Evolutionary conservation across 2,888 invertebrate genomes (phyloP).

Genomic region (Eueremaeus valkanovi): DNA sequence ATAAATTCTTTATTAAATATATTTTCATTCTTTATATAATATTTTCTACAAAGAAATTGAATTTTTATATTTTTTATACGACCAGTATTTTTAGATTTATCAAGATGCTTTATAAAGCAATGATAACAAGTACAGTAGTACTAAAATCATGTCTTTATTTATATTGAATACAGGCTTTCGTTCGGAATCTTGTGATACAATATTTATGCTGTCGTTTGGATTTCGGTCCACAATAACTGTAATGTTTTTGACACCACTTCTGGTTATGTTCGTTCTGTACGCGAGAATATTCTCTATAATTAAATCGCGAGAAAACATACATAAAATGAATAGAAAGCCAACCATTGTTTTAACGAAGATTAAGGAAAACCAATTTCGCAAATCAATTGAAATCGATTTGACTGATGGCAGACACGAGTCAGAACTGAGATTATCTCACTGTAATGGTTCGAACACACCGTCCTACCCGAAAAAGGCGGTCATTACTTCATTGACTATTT

Average conservation of each 20-base stretch:
- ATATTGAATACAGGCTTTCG: constrained; percentile 49
- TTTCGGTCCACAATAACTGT: constrained; percentile 58
- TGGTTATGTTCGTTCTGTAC: constrained; percentile 61
- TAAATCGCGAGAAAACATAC: background rate
- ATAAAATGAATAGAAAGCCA: background rate
- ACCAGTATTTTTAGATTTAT: too few relatives aligned
- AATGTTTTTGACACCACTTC: constrained; percentile 60
- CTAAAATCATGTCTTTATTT: too few relatives aligned
- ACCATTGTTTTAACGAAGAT: background rate
- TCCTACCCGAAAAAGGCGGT: too few relatives aligned
- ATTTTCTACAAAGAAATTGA: too few relatives aligned
- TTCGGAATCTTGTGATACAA: constrained; percentile 44
- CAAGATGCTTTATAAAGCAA: too few relatives aligned
- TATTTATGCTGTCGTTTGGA: constrained; percentile 53
- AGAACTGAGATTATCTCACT: too few relatives aligned
- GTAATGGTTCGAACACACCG: too few relatives aligned
- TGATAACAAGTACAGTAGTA: too few relatives aligned
- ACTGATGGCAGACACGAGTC: background rate
- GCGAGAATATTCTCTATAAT: constrained; percentile 61
- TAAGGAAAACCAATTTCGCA: background rate
- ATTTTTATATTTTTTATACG: too few relatives aligned
- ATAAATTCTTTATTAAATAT: too few relatives aligned
- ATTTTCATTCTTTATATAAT: too few relatives aligned
- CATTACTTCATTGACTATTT: too few relatives aligned
- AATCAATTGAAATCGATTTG: background rate